Evolutionary conservation across 1,140 invertebrate genomes (phyloP).

Genomic region (Drosophila obscura): DNA sequence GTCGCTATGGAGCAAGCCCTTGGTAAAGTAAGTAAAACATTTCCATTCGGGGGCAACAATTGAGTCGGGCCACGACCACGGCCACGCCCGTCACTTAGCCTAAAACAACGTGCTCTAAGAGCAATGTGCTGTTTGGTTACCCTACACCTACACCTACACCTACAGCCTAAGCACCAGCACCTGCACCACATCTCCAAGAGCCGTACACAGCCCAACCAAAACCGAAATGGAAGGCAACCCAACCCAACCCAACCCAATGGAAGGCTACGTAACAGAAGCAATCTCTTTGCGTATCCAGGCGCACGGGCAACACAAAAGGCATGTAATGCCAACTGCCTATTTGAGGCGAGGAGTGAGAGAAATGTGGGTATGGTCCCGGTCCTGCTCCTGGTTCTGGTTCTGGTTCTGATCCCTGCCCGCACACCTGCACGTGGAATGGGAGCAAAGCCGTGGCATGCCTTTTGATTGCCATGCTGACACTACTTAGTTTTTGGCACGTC

Average conservation of each 20-base stretch:
- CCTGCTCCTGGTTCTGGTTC: slow-evolving; percentile 3
- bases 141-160: too few species aligned
- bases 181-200: neutral
- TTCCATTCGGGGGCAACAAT: slow-evolving; percentile 26
- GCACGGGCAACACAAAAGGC: slow-evolving; percentile 62
- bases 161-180: too few species aligned
- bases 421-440: slow-evolving; percentile 58
- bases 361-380: neutral
- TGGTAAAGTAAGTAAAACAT: slow-evolving; percentile 48
- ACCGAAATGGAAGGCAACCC: slow-evolving; percentile 14
- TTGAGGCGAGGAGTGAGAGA: slow-evolving; percentile 17
- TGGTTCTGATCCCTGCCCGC: slow-evolving; percentile 13
- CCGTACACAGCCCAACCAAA: slow-evolving; percentile 5
- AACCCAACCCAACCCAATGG: slow-evolving; percentile 3
- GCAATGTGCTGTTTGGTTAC: slow-evolving; percentile 77
- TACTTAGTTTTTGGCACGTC: slow-evolving; percentile 81
- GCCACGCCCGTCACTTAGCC: slow-evolving; percentile 73
- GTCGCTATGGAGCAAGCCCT: neutral
- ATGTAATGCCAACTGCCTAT: slow-evolving; percentile 81
- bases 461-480: slow-evolving; percentile 76
- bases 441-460: slow-evolving; percentile 46
- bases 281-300: slow-evolving; percentile 50
- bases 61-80: slow-evolving; percentile 21
- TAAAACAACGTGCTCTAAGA: slow-evolving; percentile 78
- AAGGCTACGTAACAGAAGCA: slow-evolving; percentile 38